Percentiles rank a stretch among this genome's conserved stretches.
Conservation (phyloP, 2,888 invertebrate species). For the Lepidonotus clava region DNA sequence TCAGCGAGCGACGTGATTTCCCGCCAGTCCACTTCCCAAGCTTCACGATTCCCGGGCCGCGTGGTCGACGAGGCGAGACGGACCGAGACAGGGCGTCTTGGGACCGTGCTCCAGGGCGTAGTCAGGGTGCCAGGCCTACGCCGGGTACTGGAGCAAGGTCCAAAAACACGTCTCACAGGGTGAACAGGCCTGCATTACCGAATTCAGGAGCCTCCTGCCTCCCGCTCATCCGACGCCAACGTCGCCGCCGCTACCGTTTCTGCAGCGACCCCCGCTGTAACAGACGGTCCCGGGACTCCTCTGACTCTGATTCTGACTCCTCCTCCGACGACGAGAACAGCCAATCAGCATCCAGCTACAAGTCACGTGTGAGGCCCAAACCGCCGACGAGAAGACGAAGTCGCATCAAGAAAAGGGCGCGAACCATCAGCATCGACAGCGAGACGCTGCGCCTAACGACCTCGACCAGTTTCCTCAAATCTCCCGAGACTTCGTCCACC, state of each 20-base stretch:
- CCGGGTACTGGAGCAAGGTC: too few species aligned
- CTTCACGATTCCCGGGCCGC: too few species aligned
- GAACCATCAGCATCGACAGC: background rate
- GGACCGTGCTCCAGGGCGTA: too few species aligned
- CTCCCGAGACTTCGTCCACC: background rate
- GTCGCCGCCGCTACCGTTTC: background rate
- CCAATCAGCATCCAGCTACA: constrained; percentile 36
- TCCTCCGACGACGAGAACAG: background rate
- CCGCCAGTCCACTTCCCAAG: too few species aligned
- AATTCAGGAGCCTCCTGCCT: too few species aligned
- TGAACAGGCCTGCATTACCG: too few species aligned
- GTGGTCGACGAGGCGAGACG: too few species aligned
- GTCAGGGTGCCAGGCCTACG: too few species aligned
- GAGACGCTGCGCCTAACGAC: background rate
- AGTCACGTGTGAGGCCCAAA: constrained; percentile 39
- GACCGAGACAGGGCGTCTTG: too few species aligned
- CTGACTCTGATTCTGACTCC: background rate
- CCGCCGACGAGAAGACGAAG: constrained; percentile 30
- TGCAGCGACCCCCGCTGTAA: background rate
- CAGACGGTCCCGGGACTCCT: background rate
- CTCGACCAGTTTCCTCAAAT: background rate
- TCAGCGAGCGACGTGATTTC: too few species aligned
- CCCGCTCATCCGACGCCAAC: too few species aligned
- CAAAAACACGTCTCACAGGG: too few species aligned
- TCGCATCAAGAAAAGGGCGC: background rate